phyloP scores from a whole-genome alignment of 2,113 vertebrate species.

The Garra rufa region DNA sequence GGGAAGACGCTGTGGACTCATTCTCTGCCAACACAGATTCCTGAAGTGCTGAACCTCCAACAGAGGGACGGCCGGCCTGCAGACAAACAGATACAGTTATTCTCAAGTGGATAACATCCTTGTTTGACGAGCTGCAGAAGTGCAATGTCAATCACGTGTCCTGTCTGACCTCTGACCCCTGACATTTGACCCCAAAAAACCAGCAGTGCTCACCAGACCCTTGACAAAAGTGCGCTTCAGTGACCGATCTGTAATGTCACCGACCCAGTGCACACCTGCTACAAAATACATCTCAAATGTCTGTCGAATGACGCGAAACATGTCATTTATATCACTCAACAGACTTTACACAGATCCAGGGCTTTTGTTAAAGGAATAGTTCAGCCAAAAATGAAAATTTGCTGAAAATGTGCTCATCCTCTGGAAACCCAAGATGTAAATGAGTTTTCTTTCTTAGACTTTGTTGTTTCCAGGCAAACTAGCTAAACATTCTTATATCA shows the following conservation, averaged over 20 bases:
- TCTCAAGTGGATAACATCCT: not conserved
- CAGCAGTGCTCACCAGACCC: not conserved
- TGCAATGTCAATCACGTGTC: not conserved
- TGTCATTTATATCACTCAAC: too few species aligned
- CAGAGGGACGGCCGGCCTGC: conserved; percentile 65
- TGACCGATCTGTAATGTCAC: not conserved
- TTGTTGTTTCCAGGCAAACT: too few species aligned
- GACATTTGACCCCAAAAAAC: not conserved
- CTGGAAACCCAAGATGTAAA: too few species aligned
- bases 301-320: too few species aligned
- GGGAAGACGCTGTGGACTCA: conserved; percentile 83
- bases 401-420: too few species aligned
- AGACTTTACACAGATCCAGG: too few species aligned
- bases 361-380: too few species aligned
- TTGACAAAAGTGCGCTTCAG: not conserved
- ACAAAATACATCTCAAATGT: too few species aligned
- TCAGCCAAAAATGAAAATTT: too few species aligned
- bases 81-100: not conserved
- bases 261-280: not conserved
- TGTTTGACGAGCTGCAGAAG: not conserved
- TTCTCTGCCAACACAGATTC: conserved; percentile 74
- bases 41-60: conserved; percentile 70
- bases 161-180: not conserved
- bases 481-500: too few species aligned
- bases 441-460: too few species aligned